A percentile compares a stretch with the other conserved stretches of the same genome.
Evolutionary conservation across 2,797 vertebrate species (phyloP).

Genomic region (Tadarida brasiliensis): DNA sequence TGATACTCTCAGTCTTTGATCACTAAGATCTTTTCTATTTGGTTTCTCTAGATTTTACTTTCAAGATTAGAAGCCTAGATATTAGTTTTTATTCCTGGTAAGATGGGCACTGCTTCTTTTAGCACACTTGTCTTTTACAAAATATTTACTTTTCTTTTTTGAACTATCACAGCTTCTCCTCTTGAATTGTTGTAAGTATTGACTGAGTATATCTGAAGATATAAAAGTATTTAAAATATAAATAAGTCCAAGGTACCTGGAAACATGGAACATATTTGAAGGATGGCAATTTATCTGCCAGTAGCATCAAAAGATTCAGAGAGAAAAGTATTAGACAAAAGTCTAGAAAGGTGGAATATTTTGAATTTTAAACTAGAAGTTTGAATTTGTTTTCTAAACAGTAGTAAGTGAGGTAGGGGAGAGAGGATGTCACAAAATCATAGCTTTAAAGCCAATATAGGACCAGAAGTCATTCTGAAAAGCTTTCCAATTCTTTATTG

Average conservation of each 20-base stretch:
- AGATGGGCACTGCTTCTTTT: neutral
- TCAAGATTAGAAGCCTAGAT: neutral
- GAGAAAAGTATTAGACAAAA: neutral
- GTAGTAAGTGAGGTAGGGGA: neutral
- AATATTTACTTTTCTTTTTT: neutral
- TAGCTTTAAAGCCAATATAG: neutral
- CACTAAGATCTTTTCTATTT: neutral
- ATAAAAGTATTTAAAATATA: constrained; percentile 40
- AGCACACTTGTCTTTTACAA: neutral
- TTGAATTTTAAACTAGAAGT: neutral
- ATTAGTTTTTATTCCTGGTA: constrained; percentile 25
- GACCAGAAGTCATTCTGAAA: constrained; percentile 25
- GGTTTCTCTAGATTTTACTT: constrained; percentile 45
- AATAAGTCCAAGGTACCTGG: neutral
- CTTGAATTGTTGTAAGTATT: constrained; percentile 11
- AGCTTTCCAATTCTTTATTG: neutral
- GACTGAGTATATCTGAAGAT: neutral
- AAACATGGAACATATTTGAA: neutral
- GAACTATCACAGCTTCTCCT: neutral
- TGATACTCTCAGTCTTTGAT: neutral
- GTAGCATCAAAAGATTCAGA: neutral
- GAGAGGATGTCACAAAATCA: neutral
- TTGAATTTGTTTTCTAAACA: constrained; percentile 48
- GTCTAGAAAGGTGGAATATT: neutral
- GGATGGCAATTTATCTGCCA: neutral